phyloP scores from a whole-genome alignment of 2,113 vertebrate genomes.

The Bufo bufo region DNA sequence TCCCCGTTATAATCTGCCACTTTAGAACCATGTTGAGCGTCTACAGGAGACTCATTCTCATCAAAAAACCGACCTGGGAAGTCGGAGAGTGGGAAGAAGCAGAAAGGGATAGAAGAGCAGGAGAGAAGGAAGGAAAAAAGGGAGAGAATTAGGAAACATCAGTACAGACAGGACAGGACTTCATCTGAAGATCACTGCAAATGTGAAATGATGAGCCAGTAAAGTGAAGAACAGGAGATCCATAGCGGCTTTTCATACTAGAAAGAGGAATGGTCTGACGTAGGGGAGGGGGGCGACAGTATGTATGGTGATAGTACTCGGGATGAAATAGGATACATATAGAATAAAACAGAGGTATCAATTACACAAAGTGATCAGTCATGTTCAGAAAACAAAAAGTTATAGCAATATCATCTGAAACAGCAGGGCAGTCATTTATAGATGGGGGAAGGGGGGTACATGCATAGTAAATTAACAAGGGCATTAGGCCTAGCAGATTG shows the following conservation, averaged over 20 bases:
- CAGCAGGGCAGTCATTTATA: neutral
- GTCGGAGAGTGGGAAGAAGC: slow-evolving; percentile 89
- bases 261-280: neutral
- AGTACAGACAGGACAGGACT: slow-evolving; percentile 26
- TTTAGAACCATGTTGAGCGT: slow-evolving; percentile 98
- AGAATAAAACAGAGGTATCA: neutral
- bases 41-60: slow-evolving; percentile 99
- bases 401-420: neutral
- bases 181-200: slow-evolving; percentile 26
- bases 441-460: neutral
- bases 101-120: slow-evolving; percentile 67
- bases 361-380: neutral
- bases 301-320: neutral
- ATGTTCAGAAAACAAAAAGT: neutral
- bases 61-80: slow-evolving; percentile 99
- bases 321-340: neutral
- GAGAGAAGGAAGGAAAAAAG: slow-evolving; percentile 59
- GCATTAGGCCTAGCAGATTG: too few relatives aligned
- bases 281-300: neutral
- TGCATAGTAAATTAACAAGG: neutral
- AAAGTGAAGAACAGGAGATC: neutral
- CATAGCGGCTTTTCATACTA: neutral
- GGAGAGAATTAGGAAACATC: slow-evolving; percentile 38
- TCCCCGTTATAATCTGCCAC: slow-evolving; percentile 99
- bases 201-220: neutral